Percentiles rank a stretch among this genome's conserved stretches.
These are phyloP conservation scores for Megalopta genalis DNA, from an alignment of 1,140 invertebrate genomes.

Conservation along the genomic window DNA sequence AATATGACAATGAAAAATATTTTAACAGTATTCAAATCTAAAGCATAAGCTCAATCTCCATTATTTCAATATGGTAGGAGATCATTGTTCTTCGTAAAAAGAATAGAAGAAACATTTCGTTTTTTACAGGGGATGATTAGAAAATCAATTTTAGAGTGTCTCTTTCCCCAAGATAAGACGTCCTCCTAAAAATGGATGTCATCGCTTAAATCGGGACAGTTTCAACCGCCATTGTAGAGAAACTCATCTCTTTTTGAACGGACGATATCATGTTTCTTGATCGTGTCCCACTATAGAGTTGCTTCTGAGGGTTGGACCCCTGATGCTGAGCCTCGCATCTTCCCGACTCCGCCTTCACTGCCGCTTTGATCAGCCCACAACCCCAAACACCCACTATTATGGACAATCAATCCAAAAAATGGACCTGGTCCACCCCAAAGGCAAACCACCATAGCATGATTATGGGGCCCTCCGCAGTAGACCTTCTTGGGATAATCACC, in stretches of 20 bases:
- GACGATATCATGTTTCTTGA: conserved; percentile 73
- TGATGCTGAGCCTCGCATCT: conserved; percentile 72
- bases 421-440: conserved; percentile 47
- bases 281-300: conserved; percentile 56
- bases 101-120: too few species aligned
- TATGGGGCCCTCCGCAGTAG: conserved; percentile 39
- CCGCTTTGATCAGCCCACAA: conserved; percentile 70
- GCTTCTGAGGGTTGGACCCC: conserved; percentile 65
- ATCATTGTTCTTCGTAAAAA: too few species aligned
- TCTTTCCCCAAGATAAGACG: not conserved
- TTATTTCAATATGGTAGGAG: too few species aligned
- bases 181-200: conserved; percentile 23
- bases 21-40: too few species aligned
- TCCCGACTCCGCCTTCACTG: conserved; percentile 68
- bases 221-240: conserved; percentile 63
- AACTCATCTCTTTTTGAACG: conserved; percentile 67
- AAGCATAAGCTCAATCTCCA: too few species aligned
- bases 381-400: conserved; percentile 72
- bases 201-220: not conserved
- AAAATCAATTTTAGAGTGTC: not conserved
- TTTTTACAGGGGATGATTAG: not conserved
- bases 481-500: conserved; percentile 26
- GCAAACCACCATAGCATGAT: conserved; percentile 53
- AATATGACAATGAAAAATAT: too few species aligned
- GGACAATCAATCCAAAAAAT: conserved; percentile 73